phyloP scores from a whole-genome alignment of 2,888 invertebrate species.

The Neuroscelio doddi region DNA sequence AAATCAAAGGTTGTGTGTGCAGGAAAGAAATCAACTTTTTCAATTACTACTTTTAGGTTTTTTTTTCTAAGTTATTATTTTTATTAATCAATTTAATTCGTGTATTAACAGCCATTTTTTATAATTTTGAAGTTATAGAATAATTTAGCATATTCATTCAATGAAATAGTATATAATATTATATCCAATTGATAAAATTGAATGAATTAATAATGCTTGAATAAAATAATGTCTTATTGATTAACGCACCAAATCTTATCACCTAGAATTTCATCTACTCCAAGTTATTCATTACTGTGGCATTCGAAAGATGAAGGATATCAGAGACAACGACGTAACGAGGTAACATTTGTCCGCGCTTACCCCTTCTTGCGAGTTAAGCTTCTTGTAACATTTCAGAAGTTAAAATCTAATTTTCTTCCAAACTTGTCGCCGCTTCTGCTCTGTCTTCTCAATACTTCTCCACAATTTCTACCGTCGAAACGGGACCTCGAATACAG shows the following conservation, averaged over 20 bases:
- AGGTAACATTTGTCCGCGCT: slow-evolving; percentile 59
- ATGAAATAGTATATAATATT: too few species aligned
- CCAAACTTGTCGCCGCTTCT: slow-evolving; percentile 45
- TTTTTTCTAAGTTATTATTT: too few species aligned
- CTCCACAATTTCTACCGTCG: slow-evolving; percentile 26
- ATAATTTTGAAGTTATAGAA: too few species aligned
- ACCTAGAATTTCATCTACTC: neutral
- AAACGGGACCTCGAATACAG: slow-evolving; percentile 13
- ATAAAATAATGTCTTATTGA: neutral
- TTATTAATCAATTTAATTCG: too few species aligned
- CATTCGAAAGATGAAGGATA: slow-evolving; percentile 38
- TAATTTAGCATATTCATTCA: too few species aligned
- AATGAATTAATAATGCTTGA: too few species aligned
- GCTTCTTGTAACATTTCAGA: slow-evolving; percentile 54
- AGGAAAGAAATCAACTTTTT: too few species aligned
- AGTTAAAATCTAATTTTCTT: slow-evolving; percentile 62
- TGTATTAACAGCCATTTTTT: too few species aligned
- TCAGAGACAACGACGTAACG: slow-evolving; percentile 40
- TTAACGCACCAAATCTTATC: neutral
- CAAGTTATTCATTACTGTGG: slow-evolving; percentile 29
- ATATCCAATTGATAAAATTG: too few species aligned
- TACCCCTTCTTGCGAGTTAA: slow-evolving; percentile 54
- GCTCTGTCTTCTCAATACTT: too few species aligned
- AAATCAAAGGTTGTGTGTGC: neutral
- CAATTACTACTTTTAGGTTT: too few species aligned